These are phyloP conservation scores for Percopsis omiscomaycus DNA, from an alignment of 2,797 vertebrate species.

Conservation along the genomic window DNA sequence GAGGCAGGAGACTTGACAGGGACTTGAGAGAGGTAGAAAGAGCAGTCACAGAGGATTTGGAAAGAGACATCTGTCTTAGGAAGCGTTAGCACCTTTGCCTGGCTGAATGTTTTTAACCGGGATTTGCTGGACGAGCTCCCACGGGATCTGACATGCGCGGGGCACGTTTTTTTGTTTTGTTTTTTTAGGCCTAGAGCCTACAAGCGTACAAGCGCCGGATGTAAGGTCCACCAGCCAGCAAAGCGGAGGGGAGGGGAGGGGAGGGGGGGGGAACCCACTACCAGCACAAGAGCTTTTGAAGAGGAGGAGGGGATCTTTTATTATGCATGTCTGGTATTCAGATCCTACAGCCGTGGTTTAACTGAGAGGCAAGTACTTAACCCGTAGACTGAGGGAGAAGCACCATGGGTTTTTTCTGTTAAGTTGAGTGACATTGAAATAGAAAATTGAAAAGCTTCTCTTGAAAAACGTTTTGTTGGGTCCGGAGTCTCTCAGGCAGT, in stretches of 20 bases:
- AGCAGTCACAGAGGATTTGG: conserved; percentile 5
- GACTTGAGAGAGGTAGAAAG: conserved; percentile 21
- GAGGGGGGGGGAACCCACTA: conserved; percentile 20
- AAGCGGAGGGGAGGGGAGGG: conserved; percentile 29
- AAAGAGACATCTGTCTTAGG: conserved; percentile 44
- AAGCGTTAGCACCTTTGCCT: conserved; percentile 46
- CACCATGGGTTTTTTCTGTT: conserved; percentile 36
- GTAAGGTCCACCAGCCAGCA: conserved; percentile 39
- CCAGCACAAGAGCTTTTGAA: conserved; percentile 33
- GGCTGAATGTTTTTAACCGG: conserved; percentile 56
- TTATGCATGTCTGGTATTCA: conserved; percentile 71
- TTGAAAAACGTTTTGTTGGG: too few relatives aligned
- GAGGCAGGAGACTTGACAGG: conserved; percentile 24
- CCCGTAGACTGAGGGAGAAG: conserved; percentile 44
- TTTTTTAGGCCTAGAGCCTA: conserved; percentile 9
- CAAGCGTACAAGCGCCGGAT: conserved; percentile 35
- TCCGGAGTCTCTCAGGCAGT: conserved; percentile 29
- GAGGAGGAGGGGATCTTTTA: conserved; percentile 64
- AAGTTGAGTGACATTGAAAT: not conserved
- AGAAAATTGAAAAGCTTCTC: too few relatives aligned
- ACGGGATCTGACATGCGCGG: conserved; percentile 38
- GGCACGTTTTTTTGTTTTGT: not conserved
- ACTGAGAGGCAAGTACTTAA: conserved; percentile 61
- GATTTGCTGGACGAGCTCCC: conserved; percentile 47
- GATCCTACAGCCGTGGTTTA: conserved; percentile 62